A percentile compares a stretch with the other conserved stretches of the same genome.
Conservation (phyloP, 2,113 vertebrate genomes). For the Ascaphus truei region DNA sequence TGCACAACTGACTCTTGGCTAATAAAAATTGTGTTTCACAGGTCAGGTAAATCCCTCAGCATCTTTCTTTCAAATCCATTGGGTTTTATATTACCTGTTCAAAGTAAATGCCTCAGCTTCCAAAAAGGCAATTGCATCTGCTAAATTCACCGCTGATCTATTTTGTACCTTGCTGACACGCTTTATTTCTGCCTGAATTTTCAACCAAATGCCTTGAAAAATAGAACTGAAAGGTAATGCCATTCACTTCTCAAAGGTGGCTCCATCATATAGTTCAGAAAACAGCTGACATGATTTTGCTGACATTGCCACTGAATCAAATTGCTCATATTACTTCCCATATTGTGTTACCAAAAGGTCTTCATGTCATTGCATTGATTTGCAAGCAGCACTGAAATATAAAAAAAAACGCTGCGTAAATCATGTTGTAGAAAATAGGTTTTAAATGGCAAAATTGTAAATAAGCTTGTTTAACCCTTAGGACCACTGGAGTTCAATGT, state of each 20-base stretch:
- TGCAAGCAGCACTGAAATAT: background rate
- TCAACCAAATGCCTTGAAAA: constrained; percentile 19
- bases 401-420: background rate
- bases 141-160: constrained; percentile 34
- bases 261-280: constrained; percentile 18
- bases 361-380: constrained; percentile 8
- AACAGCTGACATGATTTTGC: constrained; percentile 26
- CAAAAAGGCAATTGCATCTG: constrained; percentile 37
- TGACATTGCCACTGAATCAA: constrained; percentile 28
- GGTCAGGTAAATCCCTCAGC: constrained; percentile 34
- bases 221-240: constrained; percentile 9
- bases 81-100: constrained; percentile 35
- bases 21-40: constrained; percentile 32
- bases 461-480: no score
- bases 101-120: constrained; percentile 32
- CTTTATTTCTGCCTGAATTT: constrained; percentile 32
- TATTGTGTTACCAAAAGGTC: constrained; percentile 30
- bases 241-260: constrained; percentile 3
- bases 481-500: no score
- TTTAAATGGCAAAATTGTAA: background rate
- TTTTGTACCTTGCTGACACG: constrained; percentile 29
- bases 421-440: background rate
- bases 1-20: constrained; percentile 1
- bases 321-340: constrained; percentile 18
- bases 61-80: constrained; percentile 27